These are phyloP conservation scores for Hippopotamyrus pictus DNA, from an alignment of 2,797 vertebrate genomes.

Conservation along the genomic window DNA sequence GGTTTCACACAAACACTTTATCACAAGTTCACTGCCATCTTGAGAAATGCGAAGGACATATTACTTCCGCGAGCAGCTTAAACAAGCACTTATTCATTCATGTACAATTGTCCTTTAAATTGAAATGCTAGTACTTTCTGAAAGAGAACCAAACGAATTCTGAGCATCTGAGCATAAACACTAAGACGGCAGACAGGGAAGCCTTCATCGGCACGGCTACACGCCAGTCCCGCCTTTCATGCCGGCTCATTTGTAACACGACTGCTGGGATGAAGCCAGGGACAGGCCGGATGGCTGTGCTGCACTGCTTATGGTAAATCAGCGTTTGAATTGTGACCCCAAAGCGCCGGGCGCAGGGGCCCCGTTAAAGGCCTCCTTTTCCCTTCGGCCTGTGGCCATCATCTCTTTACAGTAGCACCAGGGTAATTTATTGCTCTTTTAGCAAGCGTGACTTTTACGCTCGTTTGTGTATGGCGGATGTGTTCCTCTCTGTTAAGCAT, in stretches of 20 bases:
- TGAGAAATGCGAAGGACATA: slow-evolving; percentile 46
- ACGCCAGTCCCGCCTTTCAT: background rate
- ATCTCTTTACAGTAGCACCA: background rate
- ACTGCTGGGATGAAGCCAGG: background rate
- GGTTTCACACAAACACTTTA: slow-evolving; percentile 38
- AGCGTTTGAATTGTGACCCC: background rate
- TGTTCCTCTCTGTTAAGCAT: background rate
- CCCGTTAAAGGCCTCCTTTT: background rate
- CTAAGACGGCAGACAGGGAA: background rate
- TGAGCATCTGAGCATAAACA: background rate
- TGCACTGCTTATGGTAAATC: background rate
- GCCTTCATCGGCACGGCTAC: background rate
- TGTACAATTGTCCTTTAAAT: slow-evolving; percentile 34
- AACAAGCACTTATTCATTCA: slow-evolving; percentile 42
- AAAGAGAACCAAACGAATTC: background rate
- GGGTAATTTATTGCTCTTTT: background rate
- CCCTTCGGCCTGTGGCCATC: background rate
- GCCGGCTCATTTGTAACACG: background rate
- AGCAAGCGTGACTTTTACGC: background rate
- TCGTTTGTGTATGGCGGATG: background rate
- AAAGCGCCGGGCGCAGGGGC: background rate
- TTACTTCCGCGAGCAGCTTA: slow-evolving; percentile 41
- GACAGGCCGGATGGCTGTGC: background rate
- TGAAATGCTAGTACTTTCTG: background rate
- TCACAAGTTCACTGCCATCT: slow-evolving; percentile 36